Evolutionary conservation across 2,888 invertebrate genomes (phyloP), one percentile per base, ranked within the genome.

Genomic region (Paralinhomoeus sp.): DNA sequence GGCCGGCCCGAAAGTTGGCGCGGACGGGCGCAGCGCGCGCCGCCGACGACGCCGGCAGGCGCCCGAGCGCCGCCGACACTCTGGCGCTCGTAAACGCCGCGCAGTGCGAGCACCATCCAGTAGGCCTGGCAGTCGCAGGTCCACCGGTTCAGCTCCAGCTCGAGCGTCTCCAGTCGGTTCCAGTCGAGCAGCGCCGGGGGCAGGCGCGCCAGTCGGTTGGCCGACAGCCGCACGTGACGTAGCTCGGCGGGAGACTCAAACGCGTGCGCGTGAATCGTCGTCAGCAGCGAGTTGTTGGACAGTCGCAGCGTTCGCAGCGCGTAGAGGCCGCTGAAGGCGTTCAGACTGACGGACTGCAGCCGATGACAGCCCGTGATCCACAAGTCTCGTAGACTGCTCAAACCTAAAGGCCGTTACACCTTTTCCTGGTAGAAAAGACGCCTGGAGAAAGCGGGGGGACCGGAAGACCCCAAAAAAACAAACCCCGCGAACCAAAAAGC

Each of bases 301-400:
- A 46, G 22, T 2, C 5, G 9, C 21, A 46, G 43, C 2, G 43
- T 24, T 24, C 22, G 24, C 33, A 46, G 24, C 3, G 36, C 20
- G 17, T 13, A 18, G 3, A 46, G 41, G 15, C 46, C 46, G 35
- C 24, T 24, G 24, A 46, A 46, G 18, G 46, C 46, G 37, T 46
- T 46, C 40, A 46, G n/a, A 3, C 9, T 3, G 15, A 37, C 41
- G 20, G 22, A 15, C 17, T 21, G 5, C 37, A 46, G 24, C 3
- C 34, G 24, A 2, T 41, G 37, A 21, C 46, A 46, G 18, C 23
- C 27, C 13, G 34, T 40, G 22, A 46, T 23, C n/a, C 3, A 17
- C 7, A 46, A 33, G 7, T 24, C 15, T 13, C 23, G 20, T 17
- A 46, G 37, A 15, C 40, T 20, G 33, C n/a, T 15, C 27, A 46